Evolutionary conservation across 2,888 invertebrate genomes (phyloP).

Genomic region (Drosophila melanosoma): DNA sequence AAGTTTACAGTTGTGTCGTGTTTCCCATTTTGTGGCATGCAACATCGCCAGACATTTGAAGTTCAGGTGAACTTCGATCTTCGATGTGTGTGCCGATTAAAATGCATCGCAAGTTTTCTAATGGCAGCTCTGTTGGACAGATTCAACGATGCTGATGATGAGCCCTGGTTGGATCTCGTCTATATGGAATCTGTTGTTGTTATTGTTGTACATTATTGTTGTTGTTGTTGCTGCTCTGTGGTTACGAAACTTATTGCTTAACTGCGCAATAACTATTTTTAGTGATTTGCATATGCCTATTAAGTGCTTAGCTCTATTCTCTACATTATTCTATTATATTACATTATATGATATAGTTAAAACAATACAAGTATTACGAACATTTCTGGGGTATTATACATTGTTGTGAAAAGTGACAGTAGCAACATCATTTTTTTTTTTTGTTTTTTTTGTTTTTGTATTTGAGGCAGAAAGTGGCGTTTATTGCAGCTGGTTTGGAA

Average conservation of each 20-base stretch:
- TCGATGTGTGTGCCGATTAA: constrained; percentile 10
- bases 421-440: neutral
- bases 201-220: neutral
- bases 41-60: neutral
- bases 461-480: constrained; percentile 25
- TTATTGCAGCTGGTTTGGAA: constrained; percentile 24
- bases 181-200: constrained; percentile 4
- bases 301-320: constrained; percentile 7
- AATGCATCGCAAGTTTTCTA: constrained; percentile 28
- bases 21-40: neutral
- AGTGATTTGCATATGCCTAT: constrained; percentile 23
- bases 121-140: constrained; percentile 23
- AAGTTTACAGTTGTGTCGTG: neutral
- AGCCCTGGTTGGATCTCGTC: constrained; percentile 1
- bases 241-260: constrained; percentile 29
- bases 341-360: constrained; percentile 13
- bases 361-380: neutral
- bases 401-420: neutral
- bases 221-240: constrained; percentile 12
- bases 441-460: too few relatives aligned
- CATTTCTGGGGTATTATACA: neutral
- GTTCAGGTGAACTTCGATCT: neutral
- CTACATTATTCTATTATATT: neutral
- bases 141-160: constrained; percentile 36
- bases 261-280: constrained; percentile 52